A percentile compares a stretch with the other conserved stretches of the same genome.
These are phyloP conservation scores for Neria commutata DNA, from an alignment of 2,888 invertebrate species.

Conservation along the genomic window DNA sequence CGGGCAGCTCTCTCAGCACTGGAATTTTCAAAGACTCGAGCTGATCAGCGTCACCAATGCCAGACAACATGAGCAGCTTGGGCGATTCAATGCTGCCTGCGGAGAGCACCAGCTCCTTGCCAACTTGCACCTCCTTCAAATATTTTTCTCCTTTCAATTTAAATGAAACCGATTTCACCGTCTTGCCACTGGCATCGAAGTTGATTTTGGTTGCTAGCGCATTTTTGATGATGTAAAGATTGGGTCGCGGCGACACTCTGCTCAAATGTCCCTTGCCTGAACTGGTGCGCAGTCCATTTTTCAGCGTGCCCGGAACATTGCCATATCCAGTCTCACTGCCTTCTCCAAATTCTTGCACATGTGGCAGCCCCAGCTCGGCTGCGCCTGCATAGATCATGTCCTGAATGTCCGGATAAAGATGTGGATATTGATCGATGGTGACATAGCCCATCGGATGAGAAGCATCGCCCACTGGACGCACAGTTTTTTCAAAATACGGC, in stretches of 20 bases:
- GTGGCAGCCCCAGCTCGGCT: conserved; percentile 62
- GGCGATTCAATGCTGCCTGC: conserved; percentile 89
- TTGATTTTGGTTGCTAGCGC: conserved; percentile 66
- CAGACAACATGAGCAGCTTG: conserved; percentile 89
- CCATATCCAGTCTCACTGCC: conserved; percentile 64
- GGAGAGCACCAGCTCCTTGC: conserved; percentile 79
- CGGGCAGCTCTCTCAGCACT: conserved; percentile 75
- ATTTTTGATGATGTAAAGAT: conserved; percentile 66
- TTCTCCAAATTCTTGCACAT: conserved; percentile 56
- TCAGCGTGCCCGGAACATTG: conserved; percentile 62
- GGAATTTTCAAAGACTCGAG: conserved; percentile 75
- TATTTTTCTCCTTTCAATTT: conserved; percentile 60
- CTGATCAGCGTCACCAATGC: conserved; percentile 82
- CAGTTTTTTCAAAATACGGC: conserved; percentile 78
- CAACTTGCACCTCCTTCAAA: conserved; percentile 63
- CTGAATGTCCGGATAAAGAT: conserved; percentile 29
- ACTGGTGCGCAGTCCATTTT: conserved; percentile 74
- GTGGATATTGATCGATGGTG: conserved; percentile 59
- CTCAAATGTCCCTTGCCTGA: conserved; percentile 69
- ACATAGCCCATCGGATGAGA: conserved; percentile 56
- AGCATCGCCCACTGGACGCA: conserved; percentile 68
- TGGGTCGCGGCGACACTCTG: conserved; percentile 63
- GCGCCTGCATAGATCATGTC: conserved; percentile 60
- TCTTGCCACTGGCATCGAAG: conserved; percentile 63
- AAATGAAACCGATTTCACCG: conserved; percentile 67